Base-by-base conservation (phyloP, 2,113 vertebrate species). In the Sander lucioperca region DNA sequence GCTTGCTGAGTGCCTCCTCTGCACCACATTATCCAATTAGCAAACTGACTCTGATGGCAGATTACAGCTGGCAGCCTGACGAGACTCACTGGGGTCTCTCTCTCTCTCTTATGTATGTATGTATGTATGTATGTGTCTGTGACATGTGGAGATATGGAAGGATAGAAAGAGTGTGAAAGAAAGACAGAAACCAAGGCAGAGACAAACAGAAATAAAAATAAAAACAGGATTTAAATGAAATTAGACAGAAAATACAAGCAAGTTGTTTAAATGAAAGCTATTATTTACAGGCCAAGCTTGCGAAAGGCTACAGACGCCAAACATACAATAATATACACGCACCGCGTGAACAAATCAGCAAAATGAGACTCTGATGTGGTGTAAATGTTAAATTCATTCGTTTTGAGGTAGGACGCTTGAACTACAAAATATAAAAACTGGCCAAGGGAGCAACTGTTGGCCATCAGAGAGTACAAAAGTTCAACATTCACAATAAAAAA, bases 1-100 rank as follows among this genome's bases (percentile, higher is more conserved):
- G 89, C 76, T 74, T 69, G 76, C 80, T 89, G 82, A 93, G 82
- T 88, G 84, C 85, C 86, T 88, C 77, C 86, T 90, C 69, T 77
- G 77, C 69, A 77, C 75, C 81, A 88, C 83, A 87, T 94, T 91
- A 94, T 93, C 93, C 91, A 90, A 92, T 94, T 91, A 93, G 63
- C 68, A 33, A 58, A 83, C 53, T 74, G 63, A 82, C 80, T 85
- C 39, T 85, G 86, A 91, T 89, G 84, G 86, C 82, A 92, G 80
- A 90, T 92, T 87, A 89, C 72, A 68, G 80, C 77, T 86, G 86
- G 85, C 90, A 86, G 89, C 62, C 73, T 79, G 69, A 67, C 50
- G 48, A 69, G 86, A 82, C 84, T 79, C 75, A 18, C 43, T 47
- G 61, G 74, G 76, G 69, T 76, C 83, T 88, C 82, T 64, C 43